Percentiles rank a stretch among this genome's conserved stretches.
Evolutionary conservation across 2,113 vertebrate genomes (phyloP).

Genomic region (Pseudonaja textilis): DNA sequence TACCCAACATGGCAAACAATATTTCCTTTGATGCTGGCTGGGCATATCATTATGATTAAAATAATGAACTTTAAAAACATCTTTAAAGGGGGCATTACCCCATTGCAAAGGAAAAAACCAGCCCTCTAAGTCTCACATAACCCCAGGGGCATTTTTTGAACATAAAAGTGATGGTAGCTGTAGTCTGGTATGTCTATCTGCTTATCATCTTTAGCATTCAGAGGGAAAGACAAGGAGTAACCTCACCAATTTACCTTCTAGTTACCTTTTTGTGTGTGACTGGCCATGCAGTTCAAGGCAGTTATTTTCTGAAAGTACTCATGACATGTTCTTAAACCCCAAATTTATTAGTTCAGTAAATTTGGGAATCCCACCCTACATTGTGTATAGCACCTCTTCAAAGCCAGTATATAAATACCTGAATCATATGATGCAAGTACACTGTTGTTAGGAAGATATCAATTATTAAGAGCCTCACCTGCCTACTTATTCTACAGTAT

Average conservation of each 20-base stretch:
- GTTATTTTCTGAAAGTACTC: background rate
- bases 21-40: background rate
- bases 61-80: background rate
- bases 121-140: background rate
- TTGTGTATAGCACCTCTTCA: background rate
- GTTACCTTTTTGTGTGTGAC: background rate
- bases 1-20: background rate
- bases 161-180: background rate
- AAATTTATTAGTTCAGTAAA: background rate
- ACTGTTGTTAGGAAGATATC: background rate
- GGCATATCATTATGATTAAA: background rate
- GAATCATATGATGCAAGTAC: background rate
- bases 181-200: background rate
- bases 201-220: background rate
- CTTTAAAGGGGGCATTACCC: background rate
- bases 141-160: background rate
- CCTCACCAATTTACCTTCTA: background rate
- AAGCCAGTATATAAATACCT: background rate
- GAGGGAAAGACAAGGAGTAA: background rate
- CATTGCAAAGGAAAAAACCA: background rate
- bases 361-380: background rate
- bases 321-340: background rate
- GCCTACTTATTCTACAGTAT: background rate
- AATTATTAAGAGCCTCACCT: background rate
- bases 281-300: background rate